These are phyloP conservation scores for Mercenaria mercenaria DNA, from an alignment of 1,140 invertebrate species.

Conservation along the genomic window DNA sequence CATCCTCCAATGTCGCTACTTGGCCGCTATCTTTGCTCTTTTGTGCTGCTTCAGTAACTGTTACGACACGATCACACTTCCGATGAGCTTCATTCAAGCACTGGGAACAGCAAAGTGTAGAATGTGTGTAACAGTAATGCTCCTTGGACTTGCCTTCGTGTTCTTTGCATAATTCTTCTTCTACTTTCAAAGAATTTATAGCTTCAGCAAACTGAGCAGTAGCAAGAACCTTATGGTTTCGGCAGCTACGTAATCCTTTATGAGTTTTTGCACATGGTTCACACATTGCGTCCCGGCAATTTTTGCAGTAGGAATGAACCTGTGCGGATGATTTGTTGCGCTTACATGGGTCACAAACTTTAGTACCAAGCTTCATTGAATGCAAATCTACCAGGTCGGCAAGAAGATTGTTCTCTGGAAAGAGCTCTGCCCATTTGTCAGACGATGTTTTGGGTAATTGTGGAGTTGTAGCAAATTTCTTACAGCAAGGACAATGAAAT, in stretches of 20 bases:
- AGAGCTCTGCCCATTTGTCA: conserved; percentile 54
- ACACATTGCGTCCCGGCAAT: conserved; percentile 57
- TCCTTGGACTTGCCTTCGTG: conserved; percentile 34
- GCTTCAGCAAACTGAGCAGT: conserved; percentile 32
- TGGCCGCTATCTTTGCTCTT: conserved; percentile 23
- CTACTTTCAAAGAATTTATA: conserved; percentile 56
- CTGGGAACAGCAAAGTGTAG: conserved; percentile 28
- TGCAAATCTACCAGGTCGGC: conserved; percentile 47
- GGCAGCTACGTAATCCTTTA: conserved; percentile 45
- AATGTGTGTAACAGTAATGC: conserved; percentile 53
- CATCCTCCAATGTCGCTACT: neutral
- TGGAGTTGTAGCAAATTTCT: conserved; percentile 57
- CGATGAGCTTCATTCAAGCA: conserved; percentile 50
- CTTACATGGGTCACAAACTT: conserved; percentile 53
- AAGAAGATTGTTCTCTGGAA: conserved; percentile 58
- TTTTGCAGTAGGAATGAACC: conserved; percentile 61
- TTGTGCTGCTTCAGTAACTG: conserved; percentile 39
- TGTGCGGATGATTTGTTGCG: conserved; percentile 31
- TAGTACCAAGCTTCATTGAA: conserved; percentile 47
- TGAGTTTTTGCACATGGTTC: conserved; percentile 50
- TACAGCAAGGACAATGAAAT: conserved; percentile 61
- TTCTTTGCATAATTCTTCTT: conserved; percentile 48
- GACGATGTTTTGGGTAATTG: conserved; percentile 23
- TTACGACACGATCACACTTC: conserved; percentile 37
- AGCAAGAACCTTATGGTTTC: conserved; percentile 38